phyloP scores from a whole-genome alignment of 2,797 vertebrate species.

The Ceryle rudis region DNA sequence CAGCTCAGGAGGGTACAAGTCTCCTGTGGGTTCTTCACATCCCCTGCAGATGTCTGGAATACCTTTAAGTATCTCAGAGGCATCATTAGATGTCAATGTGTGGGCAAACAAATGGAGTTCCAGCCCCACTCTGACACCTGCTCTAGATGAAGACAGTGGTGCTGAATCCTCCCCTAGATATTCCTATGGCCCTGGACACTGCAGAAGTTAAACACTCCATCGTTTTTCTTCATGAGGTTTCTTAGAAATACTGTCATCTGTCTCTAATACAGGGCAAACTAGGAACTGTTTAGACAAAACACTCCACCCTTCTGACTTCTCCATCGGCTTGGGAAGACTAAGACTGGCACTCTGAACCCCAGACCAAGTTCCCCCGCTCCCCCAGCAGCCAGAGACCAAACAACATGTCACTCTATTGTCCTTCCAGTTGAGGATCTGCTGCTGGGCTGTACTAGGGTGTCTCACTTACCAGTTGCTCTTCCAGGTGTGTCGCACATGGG shows the following conservation, averaged over 20 bases:
- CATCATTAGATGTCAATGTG: no score
- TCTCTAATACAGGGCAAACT: neutral
- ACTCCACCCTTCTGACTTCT: neutral
- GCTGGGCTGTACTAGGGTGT: neutral
- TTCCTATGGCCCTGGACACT: neutral
- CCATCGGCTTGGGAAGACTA: neutral
- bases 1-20: neutral
- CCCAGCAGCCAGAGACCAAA: neutral
- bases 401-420: accelerated
- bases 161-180: neutral
- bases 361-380: accelerated
- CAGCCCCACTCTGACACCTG: neutral
- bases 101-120: neutral
- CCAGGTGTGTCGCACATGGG: conserved; percentile 97
- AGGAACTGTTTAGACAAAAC: neutral
- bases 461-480: conserved; percentile 97
- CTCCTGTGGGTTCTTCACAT: neutral
- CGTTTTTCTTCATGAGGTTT: neutral
- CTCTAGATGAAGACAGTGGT: neutral
- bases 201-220: neutral
- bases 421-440: neutral
- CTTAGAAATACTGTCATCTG: neutral
- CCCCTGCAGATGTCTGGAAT: neutral
- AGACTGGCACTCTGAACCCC: neutral
- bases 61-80: neutral